Conservation (phyloP, 2,113 vertebrate species). For the Smithornis capensis region DNA sequence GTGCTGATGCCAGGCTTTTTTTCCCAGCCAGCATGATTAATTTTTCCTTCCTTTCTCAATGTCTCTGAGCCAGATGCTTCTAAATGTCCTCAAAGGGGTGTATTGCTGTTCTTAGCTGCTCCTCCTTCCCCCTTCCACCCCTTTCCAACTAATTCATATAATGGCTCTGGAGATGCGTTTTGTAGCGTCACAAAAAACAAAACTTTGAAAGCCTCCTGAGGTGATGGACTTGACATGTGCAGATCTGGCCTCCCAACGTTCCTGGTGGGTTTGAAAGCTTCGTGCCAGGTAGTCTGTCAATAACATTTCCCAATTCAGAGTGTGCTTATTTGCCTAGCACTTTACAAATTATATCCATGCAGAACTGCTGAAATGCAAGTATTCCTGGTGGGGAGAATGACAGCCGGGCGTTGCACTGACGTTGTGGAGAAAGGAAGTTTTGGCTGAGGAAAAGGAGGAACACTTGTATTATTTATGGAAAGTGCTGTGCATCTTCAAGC, state of each 20-base stretch:
- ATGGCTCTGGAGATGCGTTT: slow-evolving; percentile 82
- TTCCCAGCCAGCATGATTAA: slow-evolving; percentile 54
- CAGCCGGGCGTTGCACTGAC: not conserved
- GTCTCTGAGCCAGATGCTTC: slow-evolving; percentile 76
- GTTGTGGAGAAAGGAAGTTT: not conserved
- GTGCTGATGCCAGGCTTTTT: slow-evolving; percentile 56
- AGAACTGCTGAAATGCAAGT: slow-evolving; percentile 41
- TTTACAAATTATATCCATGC: slow-evolving; percentile 39
- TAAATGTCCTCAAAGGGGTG: slow-evolving; percentile 76
- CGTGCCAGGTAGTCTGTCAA: slow-evolving; percentile 19
- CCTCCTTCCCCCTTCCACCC: not conserved
- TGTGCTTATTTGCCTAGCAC: slow-evolving; percentile 12
- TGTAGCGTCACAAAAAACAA: not conserved
- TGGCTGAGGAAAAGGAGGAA: not conserved
- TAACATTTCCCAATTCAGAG: not conserved
- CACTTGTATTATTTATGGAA: not conserved
- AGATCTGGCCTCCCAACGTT: not conserved
- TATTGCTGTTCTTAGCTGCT: slow-evolving; percentile 75
- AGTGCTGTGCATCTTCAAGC: not conserved
- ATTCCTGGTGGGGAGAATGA: not conserved
- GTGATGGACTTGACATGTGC: slow-evolving; percentile 19
- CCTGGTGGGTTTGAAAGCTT: slow-evolving; percentile 6
- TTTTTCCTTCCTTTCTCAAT: slow-evolving; percentile 87
- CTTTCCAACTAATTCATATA: slow-evolving; percentile 73
- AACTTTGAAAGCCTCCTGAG: slow-evolving; percentile 52